phyloP scores from a whole-genome alignment of 2,113 vertebrate species.

The Lethenteron reissneri region DNA sequence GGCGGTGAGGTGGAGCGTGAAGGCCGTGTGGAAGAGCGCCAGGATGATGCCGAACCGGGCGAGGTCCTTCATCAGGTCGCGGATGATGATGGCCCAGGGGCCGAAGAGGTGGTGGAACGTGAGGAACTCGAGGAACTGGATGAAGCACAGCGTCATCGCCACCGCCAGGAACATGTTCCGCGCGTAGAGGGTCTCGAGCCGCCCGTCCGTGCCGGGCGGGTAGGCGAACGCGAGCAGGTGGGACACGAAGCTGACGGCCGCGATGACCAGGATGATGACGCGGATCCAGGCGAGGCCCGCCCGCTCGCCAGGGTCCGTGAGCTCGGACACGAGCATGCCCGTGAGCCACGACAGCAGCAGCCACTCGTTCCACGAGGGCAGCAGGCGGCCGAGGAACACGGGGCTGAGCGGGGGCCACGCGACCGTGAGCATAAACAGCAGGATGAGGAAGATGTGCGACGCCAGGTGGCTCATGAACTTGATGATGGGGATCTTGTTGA shows the following conservation, averaged over 20 bases:
- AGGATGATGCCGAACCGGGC: slow-evolving; percentile 23
- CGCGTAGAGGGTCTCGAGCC: slow-evolving; percentile 19
- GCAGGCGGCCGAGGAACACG: slow-evolving; percentile 13
- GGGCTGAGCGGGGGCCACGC: slow-evolving; percentile 19
- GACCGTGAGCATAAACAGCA: slow-evolving; percentile 20
- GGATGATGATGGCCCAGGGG: slow-evolving; percentile 24
- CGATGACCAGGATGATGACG: slow-evolving; percentile 18
- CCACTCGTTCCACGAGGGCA: slow-evolving; percentile 20
- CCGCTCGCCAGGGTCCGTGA: slow-evolving; percentile 17
- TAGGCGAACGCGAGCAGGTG: slow-evolving; percentile 19
- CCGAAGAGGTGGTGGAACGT: slow-evolving; percentile 25
- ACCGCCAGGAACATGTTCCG: slow-evolving; percentile 21
- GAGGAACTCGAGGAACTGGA: slow-evolving; percentile 24
- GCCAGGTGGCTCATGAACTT: slow-evolving; percentile 26
- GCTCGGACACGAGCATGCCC: slow-evolving; percentile 20
- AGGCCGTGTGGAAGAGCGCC: slow-evolving; percentile 20
- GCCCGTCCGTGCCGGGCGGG: neutral
- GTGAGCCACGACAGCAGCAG: slow-evolving; percentile 20
- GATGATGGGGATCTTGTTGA: slow-evolving; percentile 20
- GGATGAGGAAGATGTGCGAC: slow-evolving; percentile 20
- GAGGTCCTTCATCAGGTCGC: slow-evolving; percentile 23
- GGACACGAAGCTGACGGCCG: slow-evolving; percentile 15
- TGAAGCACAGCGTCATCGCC: slow-evolving; percentile 21
- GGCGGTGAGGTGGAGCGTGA: slow-evolving; percentile 20
- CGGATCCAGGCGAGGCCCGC: slow-evolving; percentile 21